Evolutionary conservation across 2,113 vertebrate species (phyloP), one percentile per base, ranked within the genome.

Genomic region (Cyrtonyx montezumae): DNA sequence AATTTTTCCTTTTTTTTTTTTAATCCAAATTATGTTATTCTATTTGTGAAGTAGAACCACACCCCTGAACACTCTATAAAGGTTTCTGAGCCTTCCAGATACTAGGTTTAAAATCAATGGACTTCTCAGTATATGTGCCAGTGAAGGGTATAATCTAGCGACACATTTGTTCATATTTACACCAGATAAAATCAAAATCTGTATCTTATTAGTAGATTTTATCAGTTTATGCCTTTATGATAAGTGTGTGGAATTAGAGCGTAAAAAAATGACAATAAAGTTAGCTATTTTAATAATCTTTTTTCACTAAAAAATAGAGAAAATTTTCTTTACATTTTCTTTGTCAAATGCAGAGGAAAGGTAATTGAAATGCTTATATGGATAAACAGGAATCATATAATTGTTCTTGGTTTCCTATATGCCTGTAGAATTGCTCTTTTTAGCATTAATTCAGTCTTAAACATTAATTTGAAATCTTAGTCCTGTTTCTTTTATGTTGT

Each of bases 51-150:
- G 10, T 37, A 80, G 68, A 78, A 55, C 1, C 1, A 1, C 12
- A 68, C 83, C 75, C 10, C 32, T 92, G 49, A 32, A 9, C 79
- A 26, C 14, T 53, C 49, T 75, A 22, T 20, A 1, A 9, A 79
- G 32, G 26, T n/a, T 45, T 40, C 53, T 21, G 40, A 45, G 53
- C 4, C 8, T 7, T 78, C 14, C 21, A 84, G 76, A 66, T 1
- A 2, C 25, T n/a, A 32, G 5, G 5, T 68, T 56, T 90, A 32
- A 79, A 88, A 66, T 3, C 36, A 62, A 45, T 21, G n/a, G 32
- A 49, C 32, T 70, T 2, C 10, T 8, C 40, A 55, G 7, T 4
- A 21, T 55, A 49, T 13, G 11, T 0, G 1, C 15, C 23, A 71
- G 37, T 15, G 22, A 21, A 56, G 10, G 46, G 34, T n/a, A 22